These are phyloP conservation scores for Macrosteles quadrilineatus DNA, from an alignment of 1,140 invertebrate genomes.

Conservation along the genomic window DNA sequence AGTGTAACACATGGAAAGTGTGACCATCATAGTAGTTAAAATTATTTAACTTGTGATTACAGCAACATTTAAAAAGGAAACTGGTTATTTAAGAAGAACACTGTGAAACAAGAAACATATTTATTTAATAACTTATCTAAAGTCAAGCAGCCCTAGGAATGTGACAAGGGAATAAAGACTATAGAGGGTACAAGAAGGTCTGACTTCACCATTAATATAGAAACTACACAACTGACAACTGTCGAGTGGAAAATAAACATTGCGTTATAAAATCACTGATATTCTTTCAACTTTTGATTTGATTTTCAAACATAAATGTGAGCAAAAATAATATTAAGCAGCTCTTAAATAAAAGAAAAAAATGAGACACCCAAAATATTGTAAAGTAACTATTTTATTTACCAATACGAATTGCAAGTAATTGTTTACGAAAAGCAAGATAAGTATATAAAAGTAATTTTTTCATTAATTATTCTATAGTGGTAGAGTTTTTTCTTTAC, in stretches of 20 bases:
- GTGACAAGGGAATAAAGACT: conserved; percentile 1
- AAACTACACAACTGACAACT: background rate
- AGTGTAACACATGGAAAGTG: too few species aligned
- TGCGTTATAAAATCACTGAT: background rate
- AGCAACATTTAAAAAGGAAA: too few species aligned
- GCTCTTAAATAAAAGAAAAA: background rate
- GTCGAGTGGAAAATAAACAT: background rate
- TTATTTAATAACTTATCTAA: conserved; percentile 22
- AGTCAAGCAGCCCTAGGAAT: conserved; percentile 22
- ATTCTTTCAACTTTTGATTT: background rate
- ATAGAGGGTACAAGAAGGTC: conserved; percentile 1
- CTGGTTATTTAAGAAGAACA: background rate
- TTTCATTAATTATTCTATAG: too few species aligned
- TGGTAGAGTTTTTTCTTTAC: too few species aligned
- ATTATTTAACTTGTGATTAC: too few species aligned
- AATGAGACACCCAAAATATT: background rate
- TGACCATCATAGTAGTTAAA: too few species aligned
- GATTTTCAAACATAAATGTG: background rate
- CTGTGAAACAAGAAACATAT: conserved; percentile 21
- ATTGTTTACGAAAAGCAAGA: too few species aligned
- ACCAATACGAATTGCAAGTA: too few species aligned
- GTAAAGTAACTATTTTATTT: background rate
- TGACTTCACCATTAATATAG: background rate
- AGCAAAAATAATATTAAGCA: background rate
- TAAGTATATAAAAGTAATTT: too few species aligned